These are phyloP conservation scores for Ophion obscuratus DNA, from an alignment of 2,888 invertebrate species.

Conservation along the genomic window DNA sequence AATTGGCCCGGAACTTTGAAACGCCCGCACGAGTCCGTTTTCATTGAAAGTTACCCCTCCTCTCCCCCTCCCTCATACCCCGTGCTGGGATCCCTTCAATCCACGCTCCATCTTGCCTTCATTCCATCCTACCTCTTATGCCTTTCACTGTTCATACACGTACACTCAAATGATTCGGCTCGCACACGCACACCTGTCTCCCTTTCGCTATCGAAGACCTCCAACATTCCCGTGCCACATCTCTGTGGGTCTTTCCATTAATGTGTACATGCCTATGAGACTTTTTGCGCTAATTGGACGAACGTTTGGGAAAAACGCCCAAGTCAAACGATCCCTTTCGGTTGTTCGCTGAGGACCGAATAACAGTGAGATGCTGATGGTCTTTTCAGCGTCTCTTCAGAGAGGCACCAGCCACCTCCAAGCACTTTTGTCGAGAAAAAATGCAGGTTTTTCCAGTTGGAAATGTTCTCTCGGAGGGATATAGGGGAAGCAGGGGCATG, in stretches of 20 bases:
- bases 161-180: not conserved
- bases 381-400: not conserved
- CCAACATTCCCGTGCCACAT: conserved; percentile 7
- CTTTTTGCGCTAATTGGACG: not conserved
- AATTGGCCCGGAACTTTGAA: conserved; percentile 78
- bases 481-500: too few relatives aligned
- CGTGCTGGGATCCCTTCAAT: conserved; percentile 8
- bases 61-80: conserved; percentile 17
- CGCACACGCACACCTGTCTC: conserved; percentile 20
- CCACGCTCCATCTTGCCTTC: conserved; percentile 57
- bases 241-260: conserved; percentile 12
- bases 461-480: too few relatives aligned
- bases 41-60: conserved; percentile 73
- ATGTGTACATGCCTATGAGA: not conserved
- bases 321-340: not conserved
- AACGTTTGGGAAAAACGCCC: not conserved
- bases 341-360: not conserved
- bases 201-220: conserved; percentile 35
- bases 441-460: too few relatives aligned
- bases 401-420: too few relatives aligned
- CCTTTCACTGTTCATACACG: conserved; percentile 13
- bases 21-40: conserved; percentile 72
- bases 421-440: too few relatives aligned
- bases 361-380: not conserved
- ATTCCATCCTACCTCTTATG: conserved; percentile 19